These are phyloP conservation scores for Corythornis vintsioides DNA, from an alignment of 2,113 vertebrate genomes.

Conservation along the genomic window DNA sequence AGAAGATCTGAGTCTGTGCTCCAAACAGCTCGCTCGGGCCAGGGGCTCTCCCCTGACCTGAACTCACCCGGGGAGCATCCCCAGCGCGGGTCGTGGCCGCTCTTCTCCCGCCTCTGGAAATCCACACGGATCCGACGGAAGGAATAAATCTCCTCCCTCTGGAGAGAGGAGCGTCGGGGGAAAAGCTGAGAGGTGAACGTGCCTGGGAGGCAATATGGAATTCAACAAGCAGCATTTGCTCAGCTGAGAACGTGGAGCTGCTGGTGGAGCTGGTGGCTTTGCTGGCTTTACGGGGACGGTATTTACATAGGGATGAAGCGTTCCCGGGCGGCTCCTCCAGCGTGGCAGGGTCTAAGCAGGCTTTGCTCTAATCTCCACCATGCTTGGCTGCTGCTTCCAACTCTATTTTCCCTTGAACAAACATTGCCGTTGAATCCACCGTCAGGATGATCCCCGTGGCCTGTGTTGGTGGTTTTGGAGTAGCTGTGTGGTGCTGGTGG, in stretches of 20 bases:
- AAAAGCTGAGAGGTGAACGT: neutral
- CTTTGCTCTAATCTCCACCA: neutral
- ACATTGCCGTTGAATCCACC: rapidly evolving
- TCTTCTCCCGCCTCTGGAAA: neutral
- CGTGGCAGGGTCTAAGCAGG: neutral
- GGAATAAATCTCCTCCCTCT: neutral
- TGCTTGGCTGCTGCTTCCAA: neutral
- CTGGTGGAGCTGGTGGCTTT: rapidly evolving
- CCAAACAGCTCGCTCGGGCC: neutral
- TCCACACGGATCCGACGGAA: rapidly evolving
- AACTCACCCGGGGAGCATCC: neutral
- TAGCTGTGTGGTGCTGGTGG: neutral
- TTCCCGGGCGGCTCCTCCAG: neutral
- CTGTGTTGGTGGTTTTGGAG: neutral
- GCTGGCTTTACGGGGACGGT: neutral
- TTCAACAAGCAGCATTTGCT: neutral
- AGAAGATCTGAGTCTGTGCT: neutral
- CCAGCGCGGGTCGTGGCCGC: rapidly evolving
- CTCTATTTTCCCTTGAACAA: neutral
- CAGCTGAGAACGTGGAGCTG: neutral
- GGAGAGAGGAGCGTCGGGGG: neutral
- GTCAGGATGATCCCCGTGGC: rapidly evolving
- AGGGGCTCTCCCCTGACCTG: neutral
- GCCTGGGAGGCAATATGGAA: neutral
- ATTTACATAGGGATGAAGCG: neutral